These are phyloP conservation scores for Spermophilus dauricus DNA, from an alignment of 2,113 vertebrate genomes.

Conservation along the genomic window DNA sequence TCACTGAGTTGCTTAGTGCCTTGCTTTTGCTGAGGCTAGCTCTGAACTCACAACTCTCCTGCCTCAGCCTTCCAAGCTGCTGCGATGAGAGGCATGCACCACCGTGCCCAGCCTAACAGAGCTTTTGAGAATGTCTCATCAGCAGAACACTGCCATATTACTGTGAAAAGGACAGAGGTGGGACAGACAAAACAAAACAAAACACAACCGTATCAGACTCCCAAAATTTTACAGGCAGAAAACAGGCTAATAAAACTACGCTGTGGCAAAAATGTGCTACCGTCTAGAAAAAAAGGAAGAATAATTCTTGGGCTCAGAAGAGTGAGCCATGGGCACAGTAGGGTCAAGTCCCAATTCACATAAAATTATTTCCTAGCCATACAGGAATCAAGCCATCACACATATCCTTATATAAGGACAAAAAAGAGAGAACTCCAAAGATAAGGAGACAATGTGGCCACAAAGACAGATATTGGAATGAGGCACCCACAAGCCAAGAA, in stretches of 20 bases:
- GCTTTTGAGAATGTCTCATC: background rate
- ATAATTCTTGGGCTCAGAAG: background rate
- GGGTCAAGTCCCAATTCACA: background rate
- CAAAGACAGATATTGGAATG: too few relatives aligned
- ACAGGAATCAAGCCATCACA: background rate
- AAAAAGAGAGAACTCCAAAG: background rate
- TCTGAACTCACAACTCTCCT: too few relatives aligned
- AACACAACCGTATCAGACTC: background rate
- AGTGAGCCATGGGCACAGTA: background rate
- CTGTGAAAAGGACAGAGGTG: background rate
- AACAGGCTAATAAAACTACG: background rate
- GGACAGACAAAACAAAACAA: background rate
- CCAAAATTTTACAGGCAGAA: background rate
- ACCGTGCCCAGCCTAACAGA: too few relatives aligned
- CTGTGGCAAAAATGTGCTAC: background rate
- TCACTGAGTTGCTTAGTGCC: too few relatives aligned
- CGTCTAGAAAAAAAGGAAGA: background rate
- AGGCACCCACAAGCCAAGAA: too few relatives aligned
- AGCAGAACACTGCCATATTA: background rate
- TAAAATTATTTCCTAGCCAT: background rate
- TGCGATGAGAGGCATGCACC: too few relatives aligned
- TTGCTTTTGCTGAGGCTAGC: too few relatives aligned
- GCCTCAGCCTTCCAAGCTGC: too few relatives aligned
- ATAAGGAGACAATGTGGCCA: background rate
- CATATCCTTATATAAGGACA: background rate